Evolutionary conservation across 2,113 vertebrate species (phyloP).

Genomic region (Hepsetus odoe): DNA sequence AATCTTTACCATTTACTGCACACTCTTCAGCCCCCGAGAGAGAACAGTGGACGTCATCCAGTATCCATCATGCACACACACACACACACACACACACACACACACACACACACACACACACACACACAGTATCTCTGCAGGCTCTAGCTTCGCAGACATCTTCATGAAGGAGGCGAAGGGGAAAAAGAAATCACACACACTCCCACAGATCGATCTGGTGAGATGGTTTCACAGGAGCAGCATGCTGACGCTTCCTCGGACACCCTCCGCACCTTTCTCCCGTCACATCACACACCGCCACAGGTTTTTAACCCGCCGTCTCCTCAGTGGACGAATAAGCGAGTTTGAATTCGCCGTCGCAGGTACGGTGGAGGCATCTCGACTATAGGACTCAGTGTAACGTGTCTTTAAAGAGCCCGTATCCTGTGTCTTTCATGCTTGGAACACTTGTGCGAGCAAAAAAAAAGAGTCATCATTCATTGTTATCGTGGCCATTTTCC

Average conservation of each 20-base stretch:
- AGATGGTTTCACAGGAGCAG: constrained; percentile 4
- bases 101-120: background rate
- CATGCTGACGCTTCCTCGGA: constrained; percentile 14
- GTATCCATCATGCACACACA: background rate
- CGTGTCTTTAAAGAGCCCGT: too few relatives aligned
- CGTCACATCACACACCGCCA: background rate
- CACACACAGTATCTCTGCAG: constrained; percentile 9
- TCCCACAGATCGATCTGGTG: constrained; percentile 19
- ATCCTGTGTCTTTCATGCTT: too few relatives aligned
- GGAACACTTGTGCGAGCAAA: too few relatives aligned
- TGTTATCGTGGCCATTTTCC: too few relatives aligned
- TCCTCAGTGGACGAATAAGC: too few relatives aligned
- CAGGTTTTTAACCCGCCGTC: background rate
- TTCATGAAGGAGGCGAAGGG: background rate
- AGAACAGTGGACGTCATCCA: background rate
- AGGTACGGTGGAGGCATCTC: background rate
- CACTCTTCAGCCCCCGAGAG: constrained; percentile 11
- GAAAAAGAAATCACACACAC: background rate
- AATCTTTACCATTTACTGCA: constrained; percentile 14
- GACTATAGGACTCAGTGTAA: background rate
- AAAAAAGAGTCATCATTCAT: too few relatives aligned
- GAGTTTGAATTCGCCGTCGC: background rate
- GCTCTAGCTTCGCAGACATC: background rate
- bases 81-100: constrained; percentile 6
- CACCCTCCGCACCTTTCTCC: constrained; percentile 21